Evolutionary conservation across 1,140 invertebrate genomes (phyloP), one percentile per base, ranked within the genome.

Genomic region (Conus betulinus): DNA sequence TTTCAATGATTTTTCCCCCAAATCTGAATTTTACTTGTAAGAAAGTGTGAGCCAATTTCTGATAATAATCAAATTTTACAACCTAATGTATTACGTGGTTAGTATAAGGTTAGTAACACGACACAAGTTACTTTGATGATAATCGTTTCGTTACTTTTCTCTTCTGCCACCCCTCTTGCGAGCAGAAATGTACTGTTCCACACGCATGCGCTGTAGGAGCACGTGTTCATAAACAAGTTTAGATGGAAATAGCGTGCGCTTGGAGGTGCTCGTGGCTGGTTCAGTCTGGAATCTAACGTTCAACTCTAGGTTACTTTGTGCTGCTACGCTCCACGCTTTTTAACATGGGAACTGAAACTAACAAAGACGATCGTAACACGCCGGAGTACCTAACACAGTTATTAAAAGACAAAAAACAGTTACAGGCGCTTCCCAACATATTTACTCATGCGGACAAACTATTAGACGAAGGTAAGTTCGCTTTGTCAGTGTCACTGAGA

Each of bases 401-500:
- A 96, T 97, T 99, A 94, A 99, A 99, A 97, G 99, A 99, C 97
- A 99, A 99, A 96, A 99, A 99, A 97, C 99, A 99, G 97, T 97
- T 99, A 94, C 98, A 98, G 94, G 99, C 99, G 95, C 99, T 99
- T 96, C 99, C 99, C 91, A 99, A 99, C 97, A 98, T 99, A 95
- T 99, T 99, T 96, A 97, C 99, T 96, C 99, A 99, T 96, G 97
- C 99, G 94, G 99, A 99, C 96, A 97, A 99, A 95, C 97, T 99
- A 93, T 97, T 99, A 94, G 99, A 99, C 95, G 99, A 99, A 98
- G 99, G 99, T 99, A 97, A 97, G 97, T 95, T 89, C 25, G 63
- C 23, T 13, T 63, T 63, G 17, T 63, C 60, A 63, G 60, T 63
- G 60, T 63, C 60, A 63, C 60, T 63, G 60, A 63, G 17, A 63